Evolutionary conservation across 2,888 invertebrate species (phyloP).

Genomic region (Stictocephala bisonia): DNA sequence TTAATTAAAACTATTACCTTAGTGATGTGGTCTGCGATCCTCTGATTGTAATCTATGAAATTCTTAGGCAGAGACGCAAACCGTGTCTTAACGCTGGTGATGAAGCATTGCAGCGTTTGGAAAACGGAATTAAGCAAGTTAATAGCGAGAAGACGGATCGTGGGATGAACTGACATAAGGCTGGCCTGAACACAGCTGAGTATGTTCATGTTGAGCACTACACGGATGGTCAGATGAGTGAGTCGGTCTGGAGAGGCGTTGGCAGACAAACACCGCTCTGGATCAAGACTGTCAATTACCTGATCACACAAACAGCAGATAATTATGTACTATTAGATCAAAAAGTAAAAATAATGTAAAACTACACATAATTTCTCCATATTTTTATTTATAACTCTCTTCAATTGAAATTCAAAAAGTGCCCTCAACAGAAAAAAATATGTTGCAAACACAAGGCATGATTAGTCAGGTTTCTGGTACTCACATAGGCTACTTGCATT

Average conservation of each 20-base stretch:
- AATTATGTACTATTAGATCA: no score
- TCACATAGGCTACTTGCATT: no score
- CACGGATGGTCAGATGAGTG: slow-evolving; percentile 18
- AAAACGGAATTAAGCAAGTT: neutral
- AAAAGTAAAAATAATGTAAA: no score
- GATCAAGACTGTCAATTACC: slow-evolving; percentile 6
- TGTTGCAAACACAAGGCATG: no score
- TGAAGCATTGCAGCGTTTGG: neutral
- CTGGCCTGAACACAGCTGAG: neutral
- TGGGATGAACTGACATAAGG: slow-evolving; percentile 3
- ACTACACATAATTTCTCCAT: no score
- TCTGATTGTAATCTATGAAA: slow-evolving; percentile 17
- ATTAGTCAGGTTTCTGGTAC: no score
- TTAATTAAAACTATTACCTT: no score
- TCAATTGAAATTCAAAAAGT: no score
- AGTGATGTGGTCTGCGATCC: slow-evolving; percentile 4
- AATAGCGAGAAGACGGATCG: slow-evolving; percentile 12
- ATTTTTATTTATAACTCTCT: no score
- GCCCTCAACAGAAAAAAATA: no score
- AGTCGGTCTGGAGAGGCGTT: neutral
- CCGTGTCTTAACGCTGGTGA: neutral
- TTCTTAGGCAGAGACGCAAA: neutral
- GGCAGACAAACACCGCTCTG: neutral
- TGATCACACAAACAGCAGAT: neutral
- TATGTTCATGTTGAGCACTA: slow-evolving; percentile 25